Conservation (phyloP, 2,888 invertebrate species). For the Heliothis peltigera region DNA sequence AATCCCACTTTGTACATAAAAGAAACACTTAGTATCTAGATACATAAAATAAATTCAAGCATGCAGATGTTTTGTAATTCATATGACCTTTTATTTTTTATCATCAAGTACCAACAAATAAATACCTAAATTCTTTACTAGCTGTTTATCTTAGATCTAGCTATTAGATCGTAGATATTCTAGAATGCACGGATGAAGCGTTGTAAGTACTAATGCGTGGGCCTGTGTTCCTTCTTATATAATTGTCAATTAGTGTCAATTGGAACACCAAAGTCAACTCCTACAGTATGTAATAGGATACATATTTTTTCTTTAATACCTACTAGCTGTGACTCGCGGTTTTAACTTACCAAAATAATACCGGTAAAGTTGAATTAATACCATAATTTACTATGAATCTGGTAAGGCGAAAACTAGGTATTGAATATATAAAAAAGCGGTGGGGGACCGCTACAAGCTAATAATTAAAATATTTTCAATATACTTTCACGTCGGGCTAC, state of each 20-base stretch:
- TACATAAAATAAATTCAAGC: slow-evolving; percentile 58
- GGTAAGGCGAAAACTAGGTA: too few relatives aligned
- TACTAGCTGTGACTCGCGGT: too few relatives aligned
- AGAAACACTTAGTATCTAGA: slow-evolving; percentile 34
- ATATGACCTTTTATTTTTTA: slow-evolving; percentile 32
- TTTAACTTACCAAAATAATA: too few relatives aligned
- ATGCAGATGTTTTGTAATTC: slow-evolving; percentile 56
- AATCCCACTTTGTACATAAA: slow-evolving; percentile 48
- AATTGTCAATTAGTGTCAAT: slow-evolving; percentile 27
- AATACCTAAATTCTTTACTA: too few relatives aligned
- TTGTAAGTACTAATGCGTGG: background rate
- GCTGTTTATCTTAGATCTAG: background rate
- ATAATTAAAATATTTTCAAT: too few relatives aligned
- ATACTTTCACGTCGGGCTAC: too few relatives aligned
- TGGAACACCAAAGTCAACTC: slow-evolving; percentile 13
- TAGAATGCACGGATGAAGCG: background rate
- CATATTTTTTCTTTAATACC: slow-evolving; percentile 10
- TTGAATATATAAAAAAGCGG: too few relatives aligned
- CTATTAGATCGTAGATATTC: background rate
- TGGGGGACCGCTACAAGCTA: too few relatives aligned
- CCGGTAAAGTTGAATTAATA: too few relatives aligned
- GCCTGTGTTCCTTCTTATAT: slow-evolving; percentile 1
- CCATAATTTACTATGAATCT: too few relatives aligned
- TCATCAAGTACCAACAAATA: slow-evolving; percentile 3
- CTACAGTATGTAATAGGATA: slow-evolving; percentile 23